Conservation (phyloP, 2,113 vertebrate species). For the Tachycineta bicolor region DNA sequence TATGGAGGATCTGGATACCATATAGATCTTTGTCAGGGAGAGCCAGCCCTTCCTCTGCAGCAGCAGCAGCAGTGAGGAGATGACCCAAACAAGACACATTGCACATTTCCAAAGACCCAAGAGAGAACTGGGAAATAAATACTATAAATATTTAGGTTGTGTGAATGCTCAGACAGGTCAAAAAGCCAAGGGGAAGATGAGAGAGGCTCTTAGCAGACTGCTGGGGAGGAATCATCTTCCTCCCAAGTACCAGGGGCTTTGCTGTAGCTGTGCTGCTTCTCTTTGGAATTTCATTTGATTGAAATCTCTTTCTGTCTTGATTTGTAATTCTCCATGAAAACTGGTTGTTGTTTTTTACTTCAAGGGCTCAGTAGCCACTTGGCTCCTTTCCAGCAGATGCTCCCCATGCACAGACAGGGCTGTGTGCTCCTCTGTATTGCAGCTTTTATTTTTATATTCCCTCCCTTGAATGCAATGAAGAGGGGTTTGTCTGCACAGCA, state of each 20-base stretch:
- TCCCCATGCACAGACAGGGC: not conserved
- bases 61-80: accelerated
- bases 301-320: not conserved
- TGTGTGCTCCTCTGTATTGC: not conserved
- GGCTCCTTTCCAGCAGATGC: constrained; percentile 13
- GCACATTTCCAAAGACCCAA: not conserved
- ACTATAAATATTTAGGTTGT: not conserved
- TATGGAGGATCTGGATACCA: not conserved
- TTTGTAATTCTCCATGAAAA: not conserved
- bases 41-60: not conserved
- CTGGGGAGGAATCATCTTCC: not conserved
- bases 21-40: not conserved
- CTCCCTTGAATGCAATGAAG: not conserved
- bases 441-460: not conserved
- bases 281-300: not conserved
- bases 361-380: not conserved
- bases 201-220: not conserved
- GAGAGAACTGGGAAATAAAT: not conserved
- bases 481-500: not conserved
- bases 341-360: not conserved
- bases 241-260: not conserved
- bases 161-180: not conserved
- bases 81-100: not conserved
- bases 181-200: not conserved
- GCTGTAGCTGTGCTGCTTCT: not conserved